These are phyloP conservation scores for Fukomys damarensis DNA, from an alignment of 2,113 vertebrate genomes.

Conservation along the genomic window DNA sequence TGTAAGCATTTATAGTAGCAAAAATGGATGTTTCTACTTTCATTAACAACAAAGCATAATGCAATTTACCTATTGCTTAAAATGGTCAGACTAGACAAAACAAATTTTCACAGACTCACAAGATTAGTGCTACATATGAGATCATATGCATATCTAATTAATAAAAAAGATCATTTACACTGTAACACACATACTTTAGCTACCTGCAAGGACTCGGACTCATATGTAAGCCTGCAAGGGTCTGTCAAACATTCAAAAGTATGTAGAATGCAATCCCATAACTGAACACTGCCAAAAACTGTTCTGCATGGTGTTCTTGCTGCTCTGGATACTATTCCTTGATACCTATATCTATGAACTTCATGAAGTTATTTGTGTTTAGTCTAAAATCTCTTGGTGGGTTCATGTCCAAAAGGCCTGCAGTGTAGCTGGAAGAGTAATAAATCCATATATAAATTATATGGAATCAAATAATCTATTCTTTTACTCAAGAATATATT, in stretches of 20 bases:
- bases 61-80: constrained; percentile 1
- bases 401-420: not conserved
- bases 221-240: not conserved
- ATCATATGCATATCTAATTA: not conserved
- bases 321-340: not conserved
- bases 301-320: not conserved
- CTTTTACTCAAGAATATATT: not conserved
- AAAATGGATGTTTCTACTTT: not conserved
- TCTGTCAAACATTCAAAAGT: not conserved
- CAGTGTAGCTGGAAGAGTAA: not conserved
- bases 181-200: not conserved
- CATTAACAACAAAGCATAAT: not conserved
- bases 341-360: not conserved
- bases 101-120: not conserved
- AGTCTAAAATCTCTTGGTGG: not conserved
- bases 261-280: not conserved
- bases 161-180: not conserved
- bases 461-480: not conserved
- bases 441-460: not conserved
- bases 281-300: not conserved
- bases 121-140: not conserved
- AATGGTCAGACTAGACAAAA: not conserved
- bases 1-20: not conserved
- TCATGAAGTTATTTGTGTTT: not conserved
- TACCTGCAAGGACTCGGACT: not conserved